Conservation (phyloP, 2,113 vertebrate species). For the Brachyhypopomus occidentalis region DNA sequence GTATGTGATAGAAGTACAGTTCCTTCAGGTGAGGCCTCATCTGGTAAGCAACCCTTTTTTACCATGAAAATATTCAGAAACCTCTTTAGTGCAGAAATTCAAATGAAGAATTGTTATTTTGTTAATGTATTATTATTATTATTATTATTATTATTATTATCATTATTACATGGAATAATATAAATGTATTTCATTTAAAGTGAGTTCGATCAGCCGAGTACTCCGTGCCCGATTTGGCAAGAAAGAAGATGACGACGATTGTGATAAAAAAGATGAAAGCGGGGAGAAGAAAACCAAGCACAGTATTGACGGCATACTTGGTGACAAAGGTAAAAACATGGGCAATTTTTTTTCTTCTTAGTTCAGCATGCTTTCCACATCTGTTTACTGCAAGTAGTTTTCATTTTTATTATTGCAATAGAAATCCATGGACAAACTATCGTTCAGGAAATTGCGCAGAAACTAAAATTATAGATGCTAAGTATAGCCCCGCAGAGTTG, state of each 20-base stretch:
- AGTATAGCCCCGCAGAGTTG: background rate
- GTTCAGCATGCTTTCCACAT: background rate
- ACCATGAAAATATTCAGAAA: background rate
- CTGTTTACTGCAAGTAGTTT: background rate
- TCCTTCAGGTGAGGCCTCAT: slow-evolving; percentile 94
- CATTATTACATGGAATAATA: background rate
- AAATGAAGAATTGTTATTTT: background rate
- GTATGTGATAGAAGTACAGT: slow-evolving; percentile 93
- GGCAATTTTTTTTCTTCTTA: slow-evolving; percentile 2
- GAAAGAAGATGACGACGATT: slow-evolving; percentile 90
- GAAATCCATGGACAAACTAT: too few species aligned
- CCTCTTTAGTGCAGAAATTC: background rate
- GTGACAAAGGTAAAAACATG: slow-evolving; percentile 88
- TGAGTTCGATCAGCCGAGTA: slow-evolving; percentile 98
- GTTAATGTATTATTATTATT: background rate
- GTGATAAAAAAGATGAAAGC: slow-evolving; percentile 92
- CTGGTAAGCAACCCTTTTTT: slow-evolving; percentile 70
- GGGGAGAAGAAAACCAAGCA: slow-evolving; percentile 94
- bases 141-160: background rate
- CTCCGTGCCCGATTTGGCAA: slow-evolving; percentile 95
- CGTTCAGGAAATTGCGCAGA: too few species aligned
- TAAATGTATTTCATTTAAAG: slow-evolving; percentile 67
- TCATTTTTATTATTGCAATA: background rate
- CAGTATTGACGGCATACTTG: slow-evolving; percentile 96
- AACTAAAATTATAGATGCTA: too few species aligned